Evolutionary conservation across 1,140 invertebrate genomes (phyloP).

Genomic region (Agrilus planipennis): DNA sequence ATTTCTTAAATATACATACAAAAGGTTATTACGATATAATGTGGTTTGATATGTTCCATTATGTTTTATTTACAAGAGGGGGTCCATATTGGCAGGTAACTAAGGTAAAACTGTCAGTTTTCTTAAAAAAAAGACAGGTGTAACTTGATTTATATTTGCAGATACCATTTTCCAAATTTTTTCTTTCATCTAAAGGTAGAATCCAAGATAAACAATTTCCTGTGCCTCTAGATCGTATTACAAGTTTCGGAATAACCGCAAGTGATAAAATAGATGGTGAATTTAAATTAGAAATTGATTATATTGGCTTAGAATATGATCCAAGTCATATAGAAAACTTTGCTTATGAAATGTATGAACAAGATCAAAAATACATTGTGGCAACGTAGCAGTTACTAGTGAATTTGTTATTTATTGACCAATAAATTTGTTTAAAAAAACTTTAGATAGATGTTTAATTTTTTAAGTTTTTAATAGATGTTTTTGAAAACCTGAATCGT

Average conservation of each 20-base stretch:
- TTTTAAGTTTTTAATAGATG: no score
- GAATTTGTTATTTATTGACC: no score
- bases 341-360: slow-evolving; percentile 89
- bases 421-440: no score
- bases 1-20: slow-evolving; percentile 63
- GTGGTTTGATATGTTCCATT: slow-evolving; percentile 78
- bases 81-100: slow-evolving; percentile 93
- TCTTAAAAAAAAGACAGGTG: background rate
- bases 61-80: slow-evolving; percentile 77
- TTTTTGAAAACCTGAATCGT: no score
- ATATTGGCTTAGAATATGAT: slow-evolving; percentile 74
- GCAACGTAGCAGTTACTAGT: slow-evolving; percentile 30
- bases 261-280: slow-evolving; percentile 67
- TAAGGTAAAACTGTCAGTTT: slow-evolving; percentile 44
- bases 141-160: slow-evolving; percentile 33
- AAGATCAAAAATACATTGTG: slow-evolving; percentile 50
- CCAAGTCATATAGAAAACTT: slow-evolving; percentile 62
- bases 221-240: slow-evolving; percentile 47
- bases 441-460: no score
- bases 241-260: slow-evolving; percentile 68
- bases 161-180: slow-evolving; percentile 95
- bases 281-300: slow-evolving; percentile 89
- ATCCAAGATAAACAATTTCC: slow-evolving; percentile 69
- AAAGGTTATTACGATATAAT: slow-evolving; percentile 61
- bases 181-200: slow-evolving; percentile 68